Conservation (phyloP, 2,888 invertebrate species). For the Schizaphis graminum region DNA sequence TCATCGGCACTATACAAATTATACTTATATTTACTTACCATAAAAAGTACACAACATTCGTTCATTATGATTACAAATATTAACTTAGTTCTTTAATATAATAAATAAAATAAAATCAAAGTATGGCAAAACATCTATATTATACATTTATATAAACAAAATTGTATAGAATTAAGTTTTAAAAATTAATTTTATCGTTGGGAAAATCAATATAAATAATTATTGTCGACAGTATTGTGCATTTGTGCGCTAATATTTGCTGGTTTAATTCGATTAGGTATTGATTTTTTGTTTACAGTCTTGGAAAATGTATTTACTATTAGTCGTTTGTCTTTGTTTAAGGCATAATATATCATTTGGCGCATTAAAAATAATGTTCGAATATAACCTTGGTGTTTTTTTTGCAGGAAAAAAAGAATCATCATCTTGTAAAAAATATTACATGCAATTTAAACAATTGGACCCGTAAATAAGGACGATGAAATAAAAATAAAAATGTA, state of each 20-base stretch:
- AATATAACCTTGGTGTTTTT: not conserved
- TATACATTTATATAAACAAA: not conserved
- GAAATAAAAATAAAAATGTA: slow-evolving; percentile 12
- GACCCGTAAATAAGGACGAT: not conserved
- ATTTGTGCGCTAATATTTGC: not conserved
- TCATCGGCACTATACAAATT: not conserved
- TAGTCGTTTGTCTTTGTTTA: not conserved
- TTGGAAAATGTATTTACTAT: not conserved
- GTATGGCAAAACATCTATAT: not conserved
- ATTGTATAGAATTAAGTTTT: not conserved
- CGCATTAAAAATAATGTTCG: not conserved
- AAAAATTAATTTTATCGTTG: not conserved
- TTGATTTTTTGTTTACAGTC: slow-evolving; percentile 18
- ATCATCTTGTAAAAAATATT: slow-evolving; percentile 31
- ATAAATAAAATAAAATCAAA: not conserved
- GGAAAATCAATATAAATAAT: not conserved
- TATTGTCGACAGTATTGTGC: not conserved
- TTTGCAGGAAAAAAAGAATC: not conserved
- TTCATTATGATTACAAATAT: not conserved
- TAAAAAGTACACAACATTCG: not conserved
- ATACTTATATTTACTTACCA: not conserved
- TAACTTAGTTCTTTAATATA: not conserved
- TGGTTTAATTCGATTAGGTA: slow-evolving; percentile 5
- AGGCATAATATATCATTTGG: not conserved
- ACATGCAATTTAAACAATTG: slow-evolving; percentile 20